These are phyloP conservation scores for Gryon sp. DNA, from an alignment of 1,140 invertebrate species.

Conservation along the genomic window DNA sequence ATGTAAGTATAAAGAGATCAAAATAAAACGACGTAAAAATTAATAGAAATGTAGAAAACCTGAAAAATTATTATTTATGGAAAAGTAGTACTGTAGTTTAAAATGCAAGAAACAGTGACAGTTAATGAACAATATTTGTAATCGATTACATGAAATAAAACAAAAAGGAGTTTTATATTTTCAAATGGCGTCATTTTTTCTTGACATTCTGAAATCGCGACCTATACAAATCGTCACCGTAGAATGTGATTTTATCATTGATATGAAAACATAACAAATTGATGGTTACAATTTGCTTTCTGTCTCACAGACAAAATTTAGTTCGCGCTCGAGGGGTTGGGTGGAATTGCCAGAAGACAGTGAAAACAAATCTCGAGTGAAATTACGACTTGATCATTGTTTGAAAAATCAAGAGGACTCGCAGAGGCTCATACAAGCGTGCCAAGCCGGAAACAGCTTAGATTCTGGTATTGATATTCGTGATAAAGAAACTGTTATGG, in stretches of 20 bases:
- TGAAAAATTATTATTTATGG: too few species aligned
- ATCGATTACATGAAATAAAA: background rate
- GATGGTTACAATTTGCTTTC: constrained; percentile 41
- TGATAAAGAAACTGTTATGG: constrained; percentile 71
- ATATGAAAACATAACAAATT: constrained; percentile 2
- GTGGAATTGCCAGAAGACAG: constrained; percentile 82
- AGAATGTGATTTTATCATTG: constrained; percentile 3
- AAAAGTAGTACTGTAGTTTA: constrained; percentile 13
- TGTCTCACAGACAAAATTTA: constrained; percentile 85
- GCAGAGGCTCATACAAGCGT: constrained; percentile 73
- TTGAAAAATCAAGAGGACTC: constrained; percentile 78
- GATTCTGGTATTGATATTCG: constrained; percentile 63
- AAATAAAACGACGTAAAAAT: too few species aligned
- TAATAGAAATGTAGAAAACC: too few species aligned
- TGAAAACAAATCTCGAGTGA: constrained; percentile 80
- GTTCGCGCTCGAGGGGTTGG: constrained; percentile 86
- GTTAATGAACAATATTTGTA: too few species aligned
- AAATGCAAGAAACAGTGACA: constrained; percentile 24
- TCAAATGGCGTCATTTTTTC: constrained; percentile 21
- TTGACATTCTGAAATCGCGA: constrained; percentile 18
- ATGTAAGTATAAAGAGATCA: too few species aligned
- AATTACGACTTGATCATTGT: constrained; percentile 83
- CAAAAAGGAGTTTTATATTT: too few species aligned
- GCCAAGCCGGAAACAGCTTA: constrained; percentile 40
- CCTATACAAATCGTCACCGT: background rate